Evolutionary conservation across 2,113 vertebrate genomes (phyloP), one percentile per base, ranked within the genome.

Genomic region (Stictonetta naevosa): DNA sequence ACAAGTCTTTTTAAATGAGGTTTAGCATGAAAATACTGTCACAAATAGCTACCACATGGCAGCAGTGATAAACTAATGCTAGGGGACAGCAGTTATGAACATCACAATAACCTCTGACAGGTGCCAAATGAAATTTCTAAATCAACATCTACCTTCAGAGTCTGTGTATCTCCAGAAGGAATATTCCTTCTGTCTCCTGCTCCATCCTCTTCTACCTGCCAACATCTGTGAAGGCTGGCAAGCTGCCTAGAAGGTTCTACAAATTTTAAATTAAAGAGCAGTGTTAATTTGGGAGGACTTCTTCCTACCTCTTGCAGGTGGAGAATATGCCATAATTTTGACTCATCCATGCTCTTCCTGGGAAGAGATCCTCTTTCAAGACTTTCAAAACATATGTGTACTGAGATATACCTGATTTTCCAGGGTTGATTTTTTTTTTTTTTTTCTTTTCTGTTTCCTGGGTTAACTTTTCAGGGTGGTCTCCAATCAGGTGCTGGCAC

Each of bases 141-240:
- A 82, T 82, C 67, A 82, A 17, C n/a, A 50, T 82, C 80, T 93
- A 58, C 67, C 68, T 83, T 87, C 77, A 74, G 62, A 69, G 53
- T 16, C 62, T 94, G 23, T 19, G 20, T n/a, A 19, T 68, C 88
- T 68, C 73, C 86, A 5, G 72, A 62, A 79, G 44, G n/a, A 88
- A 73, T 46, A 58, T 58, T 90, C 69, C 40, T 34, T 50, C 69
- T 87, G 53, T 91, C 83, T 95, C 25, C n/a, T 94, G 36, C 67
- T 91, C 67, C 26, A 33, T 92, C 58, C 25, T 79, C n/a, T 82
- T 85, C n/a, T 92, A 91, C 80, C 92, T 96, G 86, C 50, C 80
- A 91, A 28, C 62, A 84, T 88, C 88, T 92, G 53, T 29, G 71
- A 73, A 56, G 34, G 44, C 23, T 90, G 83, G 76, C 31, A 1